These are phyloP conservation scores for Coreoperca whiteheadi DNA, from an alignment of 2,113 vertebrate species.

Conservation along the genomic window DNA sequence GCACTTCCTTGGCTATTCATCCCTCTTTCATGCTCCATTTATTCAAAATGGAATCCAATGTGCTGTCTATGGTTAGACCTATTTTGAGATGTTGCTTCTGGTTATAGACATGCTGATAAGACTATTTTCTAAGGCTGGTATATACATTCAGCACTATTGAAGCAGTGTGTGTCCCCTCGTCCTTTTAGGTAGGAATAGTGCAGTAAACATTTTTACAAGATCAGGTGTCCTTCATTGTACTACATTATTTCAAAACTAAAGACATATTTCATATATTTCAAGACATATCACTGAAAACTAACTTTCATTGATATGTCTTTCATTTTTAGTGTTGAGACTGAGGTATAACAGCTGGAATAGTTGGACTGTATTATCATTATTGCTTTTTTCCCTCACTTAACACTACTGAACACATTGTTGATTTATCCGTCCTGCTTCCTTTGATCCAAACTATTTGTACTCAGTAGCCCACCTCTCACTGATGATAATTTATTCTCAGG, in stretches of 20 bases:
- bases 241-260: not conserved
- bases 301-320: not conserved
- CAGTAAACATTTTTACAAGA: conserved; percentile 25
- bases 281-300: no score
- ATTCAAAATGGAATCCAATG: conserved; percentile 50
- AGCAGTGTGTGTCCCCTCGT: conserved; percentile 25
- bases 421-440: conserved; percentile 31
- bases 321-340: not conserved
- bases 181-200: conserved; percentile 28
- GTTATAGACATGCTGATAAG: conserved; percentile 47
- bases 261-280: no score
- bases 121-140: conserved; percentile 20
- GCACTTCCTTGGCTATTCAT: conserved; percentile 37
- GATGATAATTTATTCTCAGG: conserved; percentile 44
- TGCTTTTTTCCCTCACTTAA: conserved; percentile 2
- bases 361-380: not conserved
- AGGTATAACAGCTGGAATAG: not conserved
- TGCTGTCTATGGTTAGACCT: conserved; percentile 55
- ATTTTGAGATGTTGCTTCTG: conserved; percentile 62
- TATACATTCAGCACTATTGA: conserved; percentile 51
- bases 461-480: conserved; percentile 10
- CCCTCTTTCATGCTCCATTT: conserved; percentile 69
- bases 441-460: conserved; percentile 38
- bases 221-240: conserved; percentile 15
- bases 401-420: conserved; percentile 41